Percentiles rank a stretch among this genome's conserved stretches.
These are phyloP conservation scores for Psettodes erumei DNA, from an alignment of 2,113 vertebrate genomes.

Conservation along the genomic window DNA sequence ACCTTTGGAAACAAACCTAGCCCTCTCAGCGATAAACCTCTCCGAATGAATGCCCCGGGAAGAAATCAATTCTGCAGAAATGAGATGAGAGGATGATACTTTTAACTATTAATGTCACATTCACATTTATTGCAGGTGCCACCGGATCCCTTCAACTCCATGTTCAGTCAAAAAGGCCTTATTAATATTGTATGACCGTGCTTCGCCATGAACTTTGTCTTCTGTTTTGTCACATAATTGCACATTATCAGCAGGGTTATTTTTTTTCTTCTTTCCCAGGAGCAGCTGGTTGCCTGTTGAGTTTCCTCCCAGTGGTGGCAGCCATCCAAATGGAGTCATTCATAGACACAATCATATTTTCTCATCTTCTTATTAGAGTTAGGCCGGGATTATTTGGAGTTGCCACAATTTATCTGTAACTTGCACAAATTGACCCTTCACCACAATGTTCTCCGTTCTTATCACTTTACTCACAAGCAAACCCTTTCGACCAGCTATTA, in stretches of 20 bases:
- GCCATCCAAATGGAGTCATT: conserved; percentile 59
- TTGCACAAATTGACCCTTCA: conserved; percentile 70
- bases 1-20: conserved; percentile 79
- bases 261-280: not conserved
- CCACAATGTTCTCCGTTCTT: conserved; percentile 62
- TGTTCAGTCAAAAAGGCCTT: conserved; percentile 36
- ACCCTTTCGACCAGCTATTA: conserved; percentile 37
- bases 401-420: conserved; percentile 65
- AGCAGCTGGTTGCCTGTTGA: conserved; percentile 58
- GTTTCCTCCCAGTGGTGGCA: conserved; percentile 42
- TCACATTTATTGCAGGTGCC: conserved; percentile 46
- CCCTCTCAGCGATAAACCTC: conserved; percentile 66
- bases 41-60: conserved; percentile 62
- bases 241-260: conserved; percentile 48
- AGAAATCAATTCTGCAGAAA: conserved; percentile 72
- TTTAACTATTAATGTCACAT: conserved; percentile 68
- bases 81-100: conserved; percentile 59
- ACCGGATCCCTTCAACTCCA: conserved; percentile 11
- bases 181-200: conserved; percentile 68
- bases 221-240: conserved; percentile 66
- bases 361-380: conserved; percentile 74
- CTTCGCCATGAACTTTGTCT: conserved; percentile 57
- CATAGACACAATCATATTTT: conserved; percentile 71
- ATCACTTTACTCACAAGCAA: conserved; percentile 50
- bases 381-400: conserved; percentile 65